A percentile compares a stretch with the other conserved stretches of the same genome.
Evolutionary conservation across 1,140 invertebrate species (phyloP).

Genomic region (Cotesia glomerata): DNA sequence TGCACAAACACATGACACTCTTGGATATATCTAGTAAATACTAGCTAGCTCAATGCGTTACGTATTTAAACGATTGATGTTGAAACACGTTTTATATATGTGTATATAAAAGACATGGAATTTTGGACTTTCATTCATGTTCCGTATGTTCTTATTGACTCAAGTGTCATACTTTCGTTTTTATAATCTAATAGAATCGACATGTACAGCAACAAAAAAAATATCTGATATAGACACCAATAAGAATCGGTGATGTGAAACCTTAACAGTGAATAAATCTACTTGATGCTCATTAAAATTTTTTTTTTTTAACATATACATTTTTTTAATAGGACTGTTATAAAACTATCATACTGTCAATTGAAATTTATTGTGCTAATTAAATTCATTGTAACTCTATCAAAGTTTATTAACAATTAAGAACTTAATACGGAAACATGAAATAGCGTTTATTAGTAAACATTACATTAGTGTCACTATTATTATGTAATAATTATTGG

Average conservation of each 20-base stretch:
- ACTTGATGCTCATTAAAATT: background rate
- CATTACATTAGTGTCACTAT: too few species aligned
- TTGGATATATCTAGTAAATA: conserved; percentile 12
- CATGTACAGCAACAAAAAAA: background rate
- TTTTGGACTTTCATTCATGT: conserved; percentile 5
- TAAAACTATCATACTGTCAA: background rate
- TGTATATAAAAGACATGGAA: background rate
- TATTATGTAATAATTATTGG: too few species aligned
- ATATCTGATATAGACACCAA: background rate
- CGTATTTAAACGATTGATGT: background rate
- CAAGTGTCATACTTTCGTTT: background rate
- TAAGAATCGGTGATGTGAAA: conserved; percentile 7
- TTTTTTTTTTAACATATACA: background rate
- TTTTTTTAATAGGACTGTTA: background rate
- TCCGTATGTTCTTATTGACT: background rate
- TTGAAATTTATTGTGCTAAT: too few species aligned
- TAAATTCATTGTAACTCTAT: too few species aligned
- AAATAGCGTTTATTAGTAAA: too few species aligned
- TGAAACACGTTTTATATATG: background rate
- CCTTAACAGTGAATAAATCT: background rate
- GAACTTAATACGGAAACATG: too few species aligned
- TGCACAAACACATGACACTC: background rate
- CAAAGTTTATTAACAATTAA: too few species aligned
- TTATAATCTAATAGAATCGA: background rate
- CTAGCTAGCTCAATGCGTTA: conserved; percentile 5